Conservation (phyloP, 2,888 invertebrate genomes). For the Pterobdella sp. region DNA sequence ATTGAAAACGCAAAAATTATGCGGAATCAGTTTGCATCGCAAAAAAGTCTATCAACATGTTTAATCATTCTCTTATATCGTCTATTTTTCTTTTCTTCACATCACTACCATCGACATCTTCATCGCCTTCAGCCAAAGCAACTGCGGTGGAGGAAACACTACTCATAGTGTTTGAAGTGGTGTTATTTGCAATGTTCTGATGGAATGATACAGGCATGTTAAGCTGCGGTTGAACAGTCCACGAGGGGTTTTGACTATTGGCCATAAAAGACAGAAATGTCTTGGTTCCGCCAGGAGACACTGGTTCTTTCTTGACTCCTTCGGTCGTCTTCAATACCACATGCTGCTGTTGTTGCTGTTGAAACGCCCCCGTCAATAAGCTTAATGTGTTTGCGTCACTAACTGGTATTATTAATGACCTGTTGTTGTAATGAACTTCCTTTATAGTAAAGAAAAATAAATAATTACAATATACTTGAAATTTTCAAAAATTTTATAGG, state of each 20-base stretch:
- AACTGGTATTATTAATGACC: slow-evolving; percentile 30
- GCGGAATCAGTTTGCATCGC: too few relatives aligned
- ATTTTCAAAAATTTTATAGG: too few relatives aligned
- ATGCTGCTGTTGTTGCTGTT: slow-evolving; percentile 12
- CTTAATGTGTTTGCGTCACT: slow-evolving; percentile 25
- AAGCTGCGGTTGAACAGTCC: slow-evolving; percentile 7
- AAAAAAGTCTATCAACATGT: too few relatives aligned
- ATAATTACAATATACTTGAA: too few relatives aligned
- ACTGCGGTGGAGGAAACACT: background rate
- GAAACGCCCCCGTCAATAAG: slow-evolving; percentile 23
- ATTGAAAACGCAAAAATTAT: too few relatives aligned
- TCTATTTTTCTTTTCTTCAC: background rate
- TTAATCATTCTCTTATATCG: background rate
- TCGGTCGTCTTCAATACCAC: background rate
- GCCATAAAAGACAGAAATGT: slow-evolving; percentile 19
- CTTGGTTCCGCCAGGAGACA: slow-evolving; percentile 18
- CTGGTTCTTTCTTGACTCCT: slow-evolving; percentile 23
- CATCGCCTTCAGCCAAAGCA: background rate
- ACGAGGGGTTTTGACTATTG: background rate
- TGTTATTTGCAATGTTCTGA: background rate
- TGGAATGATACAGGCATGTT: background rate
- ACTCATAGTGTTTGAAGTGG: background rate
- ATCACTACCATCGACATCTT: background rate
- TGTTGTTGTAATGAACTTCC: background rate
- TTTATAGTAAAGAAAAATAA: too few relatives aligned